phyloP scores from a whole-genome alignment of 1,140 invertebrate species.

The Metopolophium dirhodum region DNA sequence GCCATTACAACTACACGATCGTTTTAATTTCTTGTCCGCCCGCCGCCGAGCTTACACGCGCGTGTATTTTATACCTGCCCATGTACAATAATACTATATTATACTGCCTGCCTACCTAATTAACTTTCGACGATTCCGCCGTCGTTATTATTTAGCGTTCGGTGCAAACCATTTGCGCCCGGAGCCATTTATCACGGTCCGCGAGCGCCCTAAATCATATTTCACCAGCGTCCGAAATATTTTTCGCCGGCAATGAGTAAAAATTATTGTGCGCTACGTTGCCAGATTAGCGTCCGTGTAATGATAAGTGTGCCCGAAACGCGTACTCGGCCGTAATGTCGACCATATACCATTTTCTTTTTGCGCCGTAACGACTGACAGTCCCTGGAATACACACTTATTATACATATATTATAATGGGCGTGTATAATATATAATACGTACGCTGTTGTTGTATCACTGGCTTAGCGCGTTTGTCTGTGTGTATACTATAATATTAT shows the following conservation, averaged over 20 bases:
- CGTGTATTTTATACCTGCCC: neutral
- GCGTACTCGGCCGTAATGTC: neutral
- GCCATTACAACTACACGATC: neutral
- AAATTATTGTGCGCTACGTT: slow-evolving; percentile 15
- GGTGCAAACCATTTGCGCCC: neutral
- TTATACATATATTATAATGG: neutral
- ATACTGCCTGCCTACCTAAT: neutral
- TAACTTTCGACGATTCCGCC: slow-evolving; percentile 28
- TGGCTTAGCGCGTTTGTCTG: neutral
- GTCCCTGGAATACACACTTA: neutral
- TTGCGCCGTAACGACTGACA: neutral
- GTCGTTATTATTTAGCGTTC: neutral
- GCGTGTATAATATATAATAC: no score
- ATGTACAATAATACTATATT: neutral
- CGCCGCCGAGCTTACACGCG: neutral
- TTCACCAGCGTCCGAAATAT: neutral
- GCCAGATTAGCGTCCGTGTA: slow-evolving; percentile 25
- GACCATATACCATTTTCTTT: slow-evolving; percentile 2
- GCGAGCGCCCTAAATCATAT: neutral
- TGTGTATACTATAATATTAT: neutral
- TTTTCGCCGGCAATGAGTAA: neutral
- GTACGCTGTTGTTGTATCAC: neutral
- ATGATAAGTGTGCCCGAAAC: slow-evolving; percentile 21
- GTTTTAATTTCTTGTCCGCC: neutral
- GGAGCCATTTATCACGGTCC: slow-evolving; percentile 22